phyloP scores from a whole-genome alignment of 64 coral and sea anemone species.

The Hydrozoanthus tunicans region DNA sequence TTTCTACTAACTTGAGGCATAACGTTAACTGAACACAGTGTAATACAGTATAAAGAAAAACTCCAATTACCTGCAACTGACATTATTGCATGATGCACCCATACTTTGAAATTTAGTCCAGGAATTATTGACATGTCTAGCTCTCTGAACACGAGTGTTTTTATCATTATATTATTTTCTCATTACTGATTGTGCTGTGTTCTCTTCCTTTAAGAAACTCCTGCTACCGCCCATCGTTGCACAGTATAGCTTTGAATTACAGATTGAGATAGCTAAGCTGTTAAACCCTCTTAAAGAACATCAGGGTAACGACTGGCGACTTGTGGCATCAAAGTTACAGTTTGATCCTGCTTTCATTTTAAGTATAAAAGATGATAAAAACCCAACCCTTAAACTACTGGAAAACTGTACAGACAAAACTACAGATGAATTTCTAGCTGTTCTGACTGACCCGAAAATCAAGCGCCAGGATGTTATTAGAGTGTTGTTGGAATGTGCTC shows the following conservation, averaged over 20 bases:
- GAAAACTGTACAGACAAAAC: slow-evolving; percentile 40
- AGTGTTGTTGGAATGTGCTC: not conserved
- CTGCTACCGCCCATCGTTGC: slow-evolving; percentile 21
- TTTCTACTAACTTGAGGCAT: too few relatives aligned
- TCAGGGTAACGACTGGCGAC: slow-evolving; percentile 64
- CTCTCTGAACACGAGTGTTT: too few relatives aligned
- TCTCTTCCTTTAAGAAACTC: not conserved
- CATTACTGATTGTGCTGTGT: not conserved
- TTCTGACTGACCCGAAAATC: slow-evolving; percentile 42
- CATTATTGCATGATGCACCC: too few relatives aligned
- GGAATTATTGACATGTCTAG: too few relatives aligned
- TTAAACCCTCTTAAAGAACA: slow-evolving; percentile 62
- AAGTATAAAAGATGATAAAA: not conserved
- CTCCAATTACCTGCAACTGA: too few relatives aligned
- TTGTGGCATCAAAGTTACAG: slow-evolving; percentile 62
- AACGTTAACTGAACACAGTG: too few relatives aligned
- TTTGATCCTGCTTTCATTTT: slow-evolving; percentile 50
- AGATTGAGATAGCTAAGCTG: slow-evolving; percentile 52
- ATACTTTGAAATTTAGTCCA: too few relatives aligned
- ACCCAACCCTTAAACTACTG: slow-evolving; percentile 61
- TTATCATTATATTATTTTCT: too few relatives aligned
- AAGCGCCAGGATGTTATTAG: not conserved
- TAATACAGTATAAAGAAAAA: too few relatives aligned
- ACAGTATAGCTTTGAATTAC: slow-evolving; percentile 55
- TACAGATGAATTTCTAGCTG: slow-evolving; percentile 15